Conservation (phyloP, 2,113 vertebrate species). For the Crocuta crocuta region DNA sequence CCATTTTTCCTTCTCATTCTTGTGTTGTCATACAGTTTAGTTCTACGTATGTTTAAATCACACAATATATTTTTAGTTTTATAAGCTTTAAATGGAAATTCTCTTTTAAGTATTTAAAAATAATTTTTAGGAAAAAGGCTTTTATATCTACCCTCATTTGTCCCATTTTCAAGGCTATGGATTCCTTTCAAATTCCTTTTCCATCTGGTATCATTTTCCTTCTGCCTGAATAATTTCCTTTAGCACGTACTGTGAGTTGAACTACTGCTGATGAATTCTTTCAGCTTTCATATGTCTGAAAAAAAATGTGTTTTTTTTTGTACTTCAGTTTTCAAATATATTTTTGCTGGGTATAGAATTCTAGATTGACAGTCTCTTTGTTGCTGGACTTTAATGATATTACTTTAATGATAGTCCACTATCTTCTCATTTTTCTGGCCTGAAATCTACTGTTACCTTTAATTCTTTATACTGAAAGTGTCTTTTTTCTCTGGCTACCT, state of each 20-base stretch:
- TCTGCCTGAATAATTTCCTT: not conserved
- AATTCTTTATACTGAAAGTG: not conserved
- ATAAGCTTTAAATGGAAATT: not conserved
- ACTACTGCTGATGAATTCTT: not conserved
- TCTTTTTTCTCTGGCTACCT: not conserved
- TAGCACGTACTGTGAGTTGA: not conserved
- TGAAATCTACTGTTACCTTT: not conserved
- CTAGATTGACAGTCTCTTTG: not conserved
- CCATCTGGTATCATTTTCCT: not conserved
- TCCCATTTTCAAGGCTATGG: not conserved
- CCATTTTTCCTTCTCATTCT: not conserved
- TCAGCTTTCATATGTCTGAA: conserved; percentile 13
- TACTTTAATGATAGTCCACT: not conserved
- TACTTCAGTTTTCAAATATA: not conserved
- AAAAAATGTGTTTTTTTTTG: not conserved
- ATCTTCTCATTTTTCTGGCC: not conserved
- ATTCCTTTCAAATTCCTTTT: not conserved
- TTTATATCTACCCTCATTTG: not conserved
- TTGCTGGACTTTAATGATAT: not conserved
- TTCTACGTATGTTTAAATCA: not conserved
- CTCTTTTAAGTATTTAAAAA: not conserved
- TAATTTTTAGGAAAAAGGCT: not conserved
- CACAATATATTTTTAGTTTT: not conserved
- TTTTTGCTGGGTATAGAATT: not conserved
- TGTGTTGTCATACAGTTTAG: conserved; percentile 6